phyloP scores from a whole-genome alignment of 2,888 invertebrate genomes.

The Linnaemya tessellans region DNA sequence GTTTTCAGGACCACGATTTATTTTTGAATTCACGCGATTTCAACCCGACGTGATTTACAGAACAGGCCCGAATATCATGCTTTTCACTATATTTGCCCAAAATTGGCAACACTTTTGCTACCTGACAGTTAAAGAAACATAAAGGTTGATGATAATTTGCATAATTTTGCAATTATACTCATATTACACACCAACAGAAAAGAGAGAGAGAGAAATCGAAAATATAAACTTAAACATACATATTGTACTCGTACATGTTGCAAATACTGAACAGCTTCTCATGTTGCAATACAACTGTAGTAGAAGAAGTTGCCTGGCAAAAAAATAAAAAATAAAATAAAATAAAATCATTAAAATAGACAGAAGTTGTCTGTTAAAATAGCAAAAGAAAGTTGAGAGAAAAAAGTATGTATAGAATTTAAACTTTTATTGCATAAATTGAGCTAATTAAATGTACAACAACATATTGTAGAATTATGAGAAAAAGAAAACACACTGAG shows the following conservation, averaged over 20 bases:
- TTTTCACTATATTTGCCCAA: neutral
- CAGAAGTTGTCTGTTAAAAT: constrained; percentile 60
- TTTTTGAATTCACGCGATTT: no score
- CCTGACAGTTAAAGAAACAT: constrained; percentile 38
- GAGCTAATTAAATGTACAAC: constrained; percentile 68
- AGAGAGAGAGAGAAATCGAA: neutral
- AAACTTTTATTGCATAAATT: constrained; percentile 71
- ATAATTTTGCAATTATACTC: constrained; percentile 75
- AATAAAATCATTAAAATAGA: constrained; percentile 69
- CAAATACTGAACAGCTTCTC: constrained; percentile 12
- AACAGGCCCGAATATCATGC: no score
- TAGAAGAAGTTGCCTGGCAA: neutral
- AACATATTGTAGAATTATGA: constrained; percentile 47
- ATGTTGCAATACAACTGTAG: constrained; percentile 15
- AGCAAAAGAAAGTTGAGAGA: constrained; percentile 4
- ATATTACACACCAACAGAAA: constrained; percentile 57
- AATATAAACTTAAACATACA: constrained; percentile 25
- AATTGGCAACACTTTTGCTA: constrained; percentile 35
- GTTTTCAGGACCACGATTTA: no score
- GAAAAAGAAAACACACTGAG: neutral
- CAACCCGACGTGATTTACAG: no score
- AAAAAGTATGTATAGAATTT: constrained; percentile 42
- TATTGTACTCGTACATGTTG: constrained; percentile 31
- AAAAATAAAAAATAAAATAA: constrained; percentile 33
- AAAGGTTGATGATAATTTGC: constrained; percentile 73